phyloP scores from a whole-genome alignment of 2,113 vertebrate genomes.

The Apus apus region DNA sequence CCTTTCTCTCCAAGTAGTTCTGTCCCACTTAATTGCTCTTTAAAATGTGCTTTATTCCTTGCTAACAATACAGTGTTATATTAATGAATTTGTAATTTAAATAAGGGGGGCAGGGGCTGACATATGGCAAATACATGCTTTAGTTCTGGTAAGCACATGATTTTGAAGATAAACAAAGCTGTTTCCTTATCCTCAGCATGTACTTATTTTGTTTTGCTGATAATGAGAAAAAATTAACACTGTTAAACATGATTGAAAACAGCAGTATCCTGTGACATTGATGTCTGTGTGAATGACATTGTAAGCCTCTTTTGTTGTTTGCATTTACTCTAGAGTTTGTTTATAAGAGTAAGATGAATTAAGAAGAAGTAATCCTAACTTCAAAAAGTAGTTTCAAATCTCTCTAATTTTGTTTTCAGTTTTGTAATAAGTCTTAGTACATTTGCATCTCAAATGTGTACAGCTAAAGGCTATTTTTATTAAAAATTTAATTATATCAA shows the following conservation, averaged over 20 bases:
- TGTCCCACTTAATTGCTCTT: conserved; percentile 30
- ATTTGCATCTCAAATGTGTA: not conserved
- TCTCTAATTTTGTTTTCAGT: not conserved
- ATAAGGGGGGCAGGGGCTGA: not conserved
- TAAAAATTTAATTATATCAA: not conserved
- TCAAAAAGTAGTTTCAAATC: not conserved
- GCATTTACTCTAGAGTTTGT: not conserved
- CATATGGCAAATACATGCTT: conserved; percentile 37
- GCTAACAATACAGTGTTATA: conserved; percentile 28
- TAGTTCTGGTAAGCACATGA: conserved; percentile 57
- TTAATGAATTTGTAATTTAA: conserved; percentile 49
- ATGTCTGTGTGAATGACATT: not conserved
- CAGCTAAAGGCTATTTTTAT: conserved; percentile 8
- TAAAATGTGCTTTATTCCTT: conserved; percentile 42
- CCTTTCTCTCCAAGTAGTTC: not conserved
- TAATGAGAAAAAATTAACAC: conserved; percentile 56
- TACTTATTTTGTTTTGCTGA: conserved; percentile 52
- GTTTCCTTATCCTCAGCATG: conserved; percentile 16
- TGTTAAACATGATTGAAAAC: conserved; percentile 25
- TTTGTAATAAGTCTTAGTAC: not conserved
- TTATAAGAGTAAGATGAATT: not conserved
- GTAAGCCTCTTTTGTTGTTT: not conserved
- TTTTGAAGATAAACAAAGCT: conserved; percentile 51
- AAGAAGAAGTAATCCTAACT: not conserved
- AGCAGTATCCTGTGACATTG: not conserved